Evolutionary conservation across 2,113 vertebrate genomes (phyloP), one percentile per base, ranked within the genome.

Genomic region (Odobenus rosmarus): DNA sequence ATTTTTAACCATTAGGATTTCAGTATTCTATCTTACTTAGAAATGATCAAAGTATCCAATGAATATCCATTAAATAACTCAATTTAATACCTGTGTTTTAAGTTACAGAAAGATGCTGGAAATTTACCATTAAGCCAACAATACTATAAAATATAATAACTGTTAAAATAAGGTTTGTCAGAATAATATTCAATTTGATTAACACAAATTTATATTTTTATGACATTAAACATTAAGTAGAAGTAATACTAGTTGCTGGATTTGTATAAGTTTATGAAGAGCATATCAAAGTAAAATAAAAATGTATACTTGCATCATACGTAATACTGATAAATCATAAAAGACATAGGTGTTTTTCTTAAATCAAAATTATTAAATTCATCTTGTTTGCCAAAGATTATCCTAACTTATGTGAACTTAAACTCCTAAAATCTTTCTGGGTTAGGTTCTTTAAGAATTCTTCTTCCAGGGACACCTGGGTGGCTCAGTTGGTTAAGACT

Each of bases 191-290:
- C 39, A 80, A 80, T 23, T 39, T 57, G 14, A 33, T 67, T 87
- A 93, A 64, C 36, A 76, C 16, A 82, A 81, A 95, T 80, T 86
- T 91, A 86, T 24, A 71, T 61, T 72, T 95, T 72, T 92, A 42
- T 87, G 18, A 79, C 62, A 19, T 95, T 71, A 80, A 86, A 71
- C 33, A 87, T 80, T 80, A 91, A 91, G 23, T 84, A 90, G 53
- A 91, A 87, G 62, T 80, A 92, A 72, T 46, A 33, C 42, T 90
- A 64, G 59, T 90, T 76, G 42, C 36, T 67, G 8, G 31, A 57
- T 84, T 49, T 64, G 10, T 88, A 7, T 49, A 61, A 71, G 53
- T 86, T 72, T 92, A 61, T 92, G 19, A 86, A 91, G 14, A 80
- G 18, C 24, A 51, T 71, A 51, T 15, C 49, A 26, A 95, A 85